Evolutionary conservation across 2,888 invertebrate species (phyloP).

Genomic region (Galerucella pusilla): DNA sequence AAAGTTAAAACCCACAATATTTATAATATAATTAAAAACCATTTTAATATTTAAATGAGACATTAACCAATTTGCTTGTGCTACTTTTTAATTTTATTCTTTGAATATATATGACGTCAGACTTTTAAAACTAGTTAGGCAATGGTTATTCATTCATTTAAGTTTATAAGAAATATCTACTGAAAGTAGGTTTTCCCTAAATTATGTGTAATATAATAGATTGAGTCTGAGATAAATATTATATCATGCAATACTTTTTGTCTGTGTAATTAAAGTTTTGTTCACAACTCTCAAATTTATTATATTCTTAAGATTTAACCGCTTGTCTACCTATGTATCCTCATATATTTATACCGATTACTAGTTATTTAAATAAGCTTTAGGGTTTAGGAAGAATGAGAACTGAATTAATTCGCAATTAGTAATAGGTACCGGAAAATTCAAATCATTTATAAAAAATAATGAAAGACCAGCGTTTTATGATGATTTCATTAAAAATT

Average conservation of each 20-base stretch:
- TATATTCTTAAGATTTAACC: too few species aligned
- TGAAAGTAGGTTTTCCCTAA: constrained; percentile 1
- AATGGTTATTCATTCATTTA: background rate
- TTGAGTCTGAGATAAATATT: background rate
- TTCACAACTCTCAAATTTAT: too few species aligned
- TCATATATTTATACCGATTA: too few species aligned
- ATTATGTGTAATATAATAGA: background rate
- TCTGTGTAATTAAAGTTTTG: background rate
- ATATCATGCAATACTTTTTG: background rate
- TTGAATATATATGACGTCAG: background rate
- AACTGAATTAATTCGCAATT: too few species aligned
- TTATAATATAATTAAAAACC: background rate
- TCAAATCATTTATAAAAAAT: background rate
- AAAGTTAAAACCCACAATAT: background rate
- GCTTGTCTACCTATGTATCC: too few species aligned
- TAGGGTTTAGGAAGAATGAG: too few species aligned
- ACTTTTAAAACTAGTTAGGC: background rate
- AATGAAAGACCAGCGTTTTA: background rate
- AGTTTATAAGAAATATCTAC: background rate
- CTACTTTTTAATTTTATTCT: background rate
- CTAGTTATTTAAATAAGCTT: too few species aligned
- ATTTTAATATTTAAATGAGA: background rate
- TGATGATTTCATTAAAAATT: too few species aligned
- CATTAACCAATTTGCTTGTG: background rate
- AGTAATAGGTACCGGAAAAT: too few species aligned